A percentile compares a stretch with the other conserved stretches of the same genome.
These are phyloP conservation scores for Caprella mutica DNA, from an alignment of 2,888 invertebrate species.

Conservation along the genomic window DNA sequence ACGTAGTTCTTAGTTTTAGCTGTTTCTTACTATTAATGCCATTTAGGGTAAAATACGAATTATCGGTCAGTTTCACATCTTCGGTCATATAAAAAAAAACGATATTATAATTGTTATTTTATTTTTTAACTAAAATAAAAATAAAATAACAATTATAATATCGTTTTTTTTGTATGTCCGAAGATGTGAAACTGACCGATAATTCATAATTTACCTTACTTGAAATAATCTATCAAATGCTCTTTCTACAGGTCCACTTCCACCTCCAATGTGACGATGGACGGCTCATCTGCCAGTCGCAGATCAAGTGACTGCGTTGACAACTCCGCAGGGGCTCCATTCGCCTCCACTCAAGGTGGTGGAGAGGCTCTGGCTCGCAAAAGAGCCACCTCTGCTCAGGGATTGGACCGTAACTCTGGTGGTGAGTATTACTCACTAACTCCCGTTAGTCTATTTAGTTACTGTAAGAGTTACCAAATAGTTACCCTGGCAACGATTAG, in stretches of 20 bases:
- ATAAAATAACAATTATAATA: too few relatives aligned
- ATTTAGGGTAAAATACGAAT: too few relatives aligned
- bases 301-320: conserved; percentile 1
- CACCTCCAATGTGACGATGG: conserved; percentile 63
- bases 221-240: too few relatives aligned
- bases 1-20: too few relatives aligned
- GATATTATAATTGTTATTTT: too few relatives aligned
- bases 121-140: too few relatives aligned
- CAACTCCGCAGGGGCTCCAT: not conserved
- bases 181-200: too few relatives aligned
- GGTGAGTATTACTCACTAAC: conserved; percentile 10
- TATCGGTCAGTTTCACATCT: too few relatives aligned
- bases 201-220: too few relatives aligned
- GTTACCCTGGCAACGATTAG: not conserved
- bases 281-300: conserved; percentile 17
- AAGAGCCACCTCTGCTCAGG: conserved; percentile 31
- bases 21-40: too few relatives aligned
- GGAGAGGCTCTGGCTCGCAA: conserved; percentile 28
- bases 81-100: too few relatives aligned
- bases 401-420: conserved; percentile 29
- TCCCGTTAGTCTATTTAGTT: not conserved
- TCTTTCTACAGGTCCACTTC: conserved; percentile 66
- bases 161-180: too few relatives aligned
- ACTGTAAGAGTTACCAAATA: not conserved
- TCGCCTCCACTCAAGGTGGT: conserved; percentile 16